Percentiles rank a stretch among this genome's conserved stretches.
Evolutionary conservation across 2,113 vertebrate species (phyloP).

Genomic region (Notiomystis cincta): DNA sequence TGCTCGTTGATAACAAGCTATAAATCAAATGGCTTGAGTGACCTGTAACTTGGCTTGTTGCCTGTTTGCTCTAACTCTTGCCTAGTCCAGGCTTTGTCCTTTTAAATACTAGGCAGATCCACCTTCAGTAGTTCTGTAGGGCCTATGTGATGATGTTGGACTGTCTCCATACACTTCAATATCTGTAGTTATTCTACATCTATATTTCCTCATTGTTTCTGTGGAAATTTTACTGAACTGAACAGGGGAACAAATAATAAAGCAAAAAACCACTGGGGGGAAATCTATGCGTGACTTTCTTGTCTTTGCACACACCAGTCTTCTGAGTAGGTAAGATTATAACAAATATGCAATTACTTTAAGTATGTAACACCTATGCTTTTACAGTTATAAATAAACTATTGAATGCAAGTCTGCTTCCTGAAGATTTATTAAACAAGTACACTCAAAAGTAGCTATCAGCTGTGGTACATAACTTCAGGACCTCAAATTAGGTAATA

Average conservation of each 20-base stretch:
- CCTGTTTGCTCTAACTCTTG: background rate
- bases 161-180: background rate
- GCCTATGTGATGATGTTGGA: background rate
- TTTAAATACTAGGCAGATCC: background rate
- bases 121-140: background rate
- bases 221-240: background rate
- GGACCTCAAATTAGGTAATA: background rate
- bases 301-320: background rate
- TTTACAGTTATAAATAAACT: constrained; percentile 46
- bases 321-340: background rate
- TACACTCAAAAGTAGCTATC: background rate
- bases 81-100: background rate
- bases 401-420: background rate
- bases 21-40: background rate
- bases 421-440: background rate
- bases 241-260: background rate
- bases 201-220: background rate
- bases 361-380: background rate
- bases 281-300: constrained; percentile 1
- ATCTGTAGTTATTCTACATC: background rate
- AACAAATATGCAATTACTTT: constrained; percentile 33
- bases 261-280: background rate
- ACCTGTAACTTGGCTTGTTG: background rate
- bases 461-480: background rate
- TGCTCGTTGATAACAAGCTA: background rate